Evolutionary conservation across 1,140 invertebrate genomes (phyloP).

Genomic region (Nylanderia fulva): DNA sequence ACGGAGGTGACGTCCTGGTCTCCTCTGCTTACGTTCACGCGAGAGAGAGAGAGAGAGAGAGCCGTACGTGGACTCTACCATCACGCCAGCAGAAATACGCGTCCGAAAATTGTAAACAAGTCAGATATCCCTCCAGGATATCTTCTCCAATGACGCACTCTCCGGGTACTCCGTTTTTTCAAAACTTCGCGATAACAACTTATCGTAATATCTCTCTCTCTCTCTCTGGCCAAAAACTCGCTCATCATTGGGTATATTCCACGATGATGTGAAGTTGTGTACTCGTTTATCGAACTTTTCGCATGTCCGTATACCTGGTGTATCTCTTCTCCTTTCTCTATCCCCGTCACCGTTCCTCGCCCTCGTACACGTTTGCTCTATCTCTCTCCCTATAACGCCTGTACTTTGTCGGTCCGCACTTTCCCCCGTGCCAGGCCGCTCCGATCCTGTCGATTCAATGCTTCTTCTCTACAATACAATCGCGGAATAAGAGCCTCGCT

Average conservation of each 20-base stretch:
- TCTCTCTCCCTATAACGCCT: not conserved
- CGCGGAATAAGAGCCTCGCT: not conserved
- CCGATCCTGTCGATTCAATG: conserved; percentile 14
- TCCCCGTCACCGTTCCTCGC: not conserved
- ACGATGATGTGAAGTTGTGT: conserved; percentile 21
- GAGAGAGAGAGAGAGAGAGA: not conserved
- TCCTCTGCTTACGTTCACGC: not conserved
- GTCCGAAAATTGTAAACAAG: conserved; percentile 61
- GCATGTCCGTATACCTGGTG: conserved; percentile 45
- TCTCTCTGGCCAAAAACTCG: not conserved
- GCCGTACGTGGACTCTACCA: conserved; percentile 43
- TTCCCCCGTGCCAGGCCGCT: conserved; percentile 47
- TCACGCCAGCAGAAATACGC: not conserved
- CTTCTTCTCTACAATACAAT: conserved; percentile 27
- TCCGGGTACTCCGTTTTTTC: not conserved
- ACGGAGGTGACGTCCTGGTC: conserved; percentile 11
- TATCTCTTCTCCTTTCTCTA: conserved; percentile 21
- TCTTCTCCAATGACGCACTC: not conserved
- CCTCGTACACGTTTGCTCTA: not conserved
- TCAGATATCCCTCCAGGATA: not conserved
- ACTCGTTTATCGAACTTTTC: not conserved
- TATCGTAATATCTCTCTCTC: not conserved
- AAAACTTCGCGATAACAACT: not conserved
- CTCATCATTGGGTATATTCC: conserved; percentile 43
- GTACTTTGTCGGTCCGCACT: conserved; percentile 43